Evolutionary conservation across 2,113 vertebrate genomes (phyloP).

Genomic region (Catagonus wagneri): DNA sequence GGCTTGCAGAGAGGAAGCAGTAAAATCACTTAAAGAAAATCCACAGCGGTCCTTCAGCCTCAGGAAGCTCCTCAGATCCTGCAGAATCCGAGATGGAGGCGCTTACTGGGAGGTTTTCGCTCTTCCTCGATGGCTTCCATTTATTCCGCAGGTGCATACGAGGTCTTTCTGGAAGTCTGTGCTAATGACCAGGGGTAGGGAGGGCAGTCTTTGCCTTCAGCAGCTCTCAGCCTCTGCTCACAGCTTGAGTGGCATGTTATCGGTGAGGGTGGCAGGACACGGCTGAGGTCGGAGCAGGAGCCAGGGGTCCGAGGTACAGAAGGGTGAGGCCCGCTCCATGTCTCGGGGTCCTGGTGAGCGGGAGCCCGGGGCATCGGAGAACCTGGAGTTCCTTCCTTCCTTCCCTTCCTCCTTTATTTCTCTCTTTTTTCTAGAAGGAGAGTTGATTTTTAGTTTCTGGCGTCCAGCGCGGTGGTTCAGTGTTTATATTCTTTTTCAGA

Average conservation of each 20-base stretch:
- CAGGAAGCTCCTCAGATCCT: accelerated
- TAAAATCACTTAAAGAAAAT: not conserved
- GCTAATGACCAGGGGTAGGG: not conserved
- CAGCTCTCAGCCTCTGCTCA: not conserved
- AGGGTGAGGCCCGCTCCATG: no score
- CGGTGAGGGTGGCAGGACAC: not conserved
- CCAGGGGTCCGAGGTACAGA: not conserved
- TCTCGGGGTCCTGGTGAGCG: accelerated
- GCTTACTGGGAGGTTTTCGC: no score
- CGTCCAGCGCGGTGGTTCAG: not conserved
- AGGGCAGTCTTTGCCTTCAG: not conserved
- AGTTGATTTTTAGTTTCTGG: not conserved
- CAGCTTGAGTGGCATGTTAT: not conserved
- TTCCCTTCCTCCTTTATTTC: no score
- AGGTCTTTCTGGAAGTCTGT: not conserved
- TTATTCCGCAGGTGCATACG: not conserved
- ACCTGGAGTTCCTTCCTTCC: no score
- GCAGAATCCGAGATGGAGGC: not conserved
- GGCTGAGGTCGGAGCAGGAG: not conserved
- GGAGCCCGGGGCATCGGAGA: accelerated
- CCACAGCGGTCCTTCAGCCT: not conserved
- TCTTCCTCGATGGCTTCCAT: not conserved
- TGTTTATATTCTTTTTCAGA: not conserved
- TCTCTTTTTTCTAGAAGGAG: not conserved
- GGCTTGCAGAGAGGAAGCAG: not conserved